Percentiles rank a stretch among this genome's conserved stretches.
Conservation (phyloP, 1,140 invertebrate genomes). For the Pachyrhynchus sulphureomaculatus region DNA sequence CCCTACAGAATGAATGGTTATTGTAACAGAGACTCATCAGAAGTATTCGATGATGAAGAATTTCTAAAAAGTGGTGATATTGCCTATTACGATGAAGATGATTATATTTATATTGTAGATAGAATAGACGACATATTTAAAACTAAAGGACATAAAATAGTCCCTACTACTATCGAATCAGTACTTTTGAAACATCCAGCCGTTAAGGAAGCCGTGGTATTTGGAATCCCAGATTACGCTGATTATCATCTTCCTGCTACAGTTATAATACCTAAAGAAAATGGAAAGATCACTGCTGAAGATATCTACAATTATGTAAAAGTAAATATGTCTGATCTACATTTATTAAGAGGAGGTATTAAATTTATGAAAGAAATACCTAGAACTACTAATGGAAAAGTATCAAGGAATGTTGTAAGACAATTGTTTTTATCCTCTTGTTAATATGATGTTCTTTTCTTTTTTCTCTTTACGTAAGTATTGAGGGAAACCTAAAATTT, state of each 20-base stretch:
- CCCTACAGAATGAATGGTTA: constrained; percentile 23
- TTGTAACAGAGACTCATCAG: constrained; percentile 33
- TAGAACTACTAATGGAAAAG: constrained; percentile 37
- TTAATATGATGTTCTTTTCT: too few relatives aligned
- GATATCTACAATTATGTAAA: constrained; percentile 33
- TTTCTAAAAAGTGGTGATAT: constrained; percentile 79
- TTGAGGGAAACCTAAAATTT: too few relatives aligned
- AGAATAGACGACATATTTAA: constrained; percentile 80
- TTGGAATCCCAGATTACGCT: constrained; percentile 63
- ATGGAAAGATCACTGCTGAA: constrained; percentile 20
- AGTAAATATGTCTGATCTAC: constrained; percentile 33
- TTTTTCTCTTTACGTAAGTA: too few relatives aligned
- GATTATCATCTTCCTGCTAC: constrained; percentile 67
- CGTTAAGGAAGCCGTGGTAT: constrained; percentile 67
- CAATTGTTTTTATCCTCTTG: too few relatives aligned
- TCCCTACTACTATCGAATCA: constrained; percentile 76
- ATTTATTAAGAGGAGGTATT: constrained; percentile 37
- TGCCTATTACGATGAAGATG: constrained; percentile 69
- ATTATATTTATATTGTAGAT: constrained; percentile 72
- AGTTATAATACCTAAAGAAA: constrained; percentile 56
- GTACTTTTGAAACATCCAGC: constrained; percentile 63
- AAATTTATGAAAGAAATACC: constrained; percentile 36
- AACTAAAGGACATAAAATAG: constrained; percentile 74
- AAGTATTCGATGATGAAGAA: constrained; percentile 60
- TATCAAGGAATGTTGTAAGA: constrained; percentile 19